Base-by-base conservation (phyloP, 2,113 vertebrate species). In the Lamprotornis superbus region DNA sequence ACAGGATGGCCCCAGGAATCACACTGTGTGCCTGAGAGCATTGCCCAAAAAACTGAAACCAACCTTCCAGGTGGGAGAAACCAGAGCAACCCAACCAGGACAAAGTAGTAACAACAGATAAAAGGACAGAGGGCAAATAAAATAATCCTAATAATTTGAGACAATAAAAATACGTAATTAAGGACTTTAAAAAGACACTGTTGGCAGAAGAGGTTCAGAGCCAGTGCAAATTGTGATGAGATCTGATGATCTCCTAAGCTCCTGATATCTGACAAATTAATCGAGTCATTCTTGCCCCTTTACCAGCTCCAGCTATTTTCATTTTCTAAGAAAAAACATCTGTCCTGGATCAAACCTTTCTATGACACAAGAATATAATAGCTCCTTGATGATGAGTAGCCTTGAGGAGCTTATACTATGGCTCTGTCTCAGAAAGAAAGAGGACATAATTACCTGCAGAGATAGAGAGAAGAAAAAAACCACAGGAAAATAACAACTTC, bases 271-370 rank as follows among this genome's bases (percentile, higher is more conserved):
- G 85, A 60, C 31, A 90, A 92, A 56, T 61, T 88, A 78, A 93
- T 59, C 52, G 55, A 83, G 50, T 47, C 73, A 91, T 94, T 87
- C 15, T 1, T 56, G 85, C 73, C 12, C 60, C 47, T 70, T 81
- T 71, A 80, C 35, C 47, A 40, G 50, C 31, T 85, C 28, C 71
- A 86, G 71, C 15, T 94, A 69, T 42, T 67, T 93, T n/a, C 71
- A 78, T 88, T 97, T 91, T 50, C 85, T 63, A 74, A 77, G 63
- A 47, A 93, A 87, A 94, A 90, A 78, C 59, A 75, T 28, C 39
- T 78, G 18, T 84, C 74, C 44, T 33, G 25, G 25, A 93, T 71
- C 85, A 68, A 83, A 64, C 44, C 27, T 64, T 79, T 49, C 47
- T 74, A 6, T 83, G 61, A 50, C 18, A 85, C n/a, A 31, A 69